A percentile compares a stretch with the other conserved stretches of the same genome.
These are phyloP conservation scores for Mus spretus DNA, from an alignment of 2,797 vertebrate species.

Conservation along the genomic window DNA sequence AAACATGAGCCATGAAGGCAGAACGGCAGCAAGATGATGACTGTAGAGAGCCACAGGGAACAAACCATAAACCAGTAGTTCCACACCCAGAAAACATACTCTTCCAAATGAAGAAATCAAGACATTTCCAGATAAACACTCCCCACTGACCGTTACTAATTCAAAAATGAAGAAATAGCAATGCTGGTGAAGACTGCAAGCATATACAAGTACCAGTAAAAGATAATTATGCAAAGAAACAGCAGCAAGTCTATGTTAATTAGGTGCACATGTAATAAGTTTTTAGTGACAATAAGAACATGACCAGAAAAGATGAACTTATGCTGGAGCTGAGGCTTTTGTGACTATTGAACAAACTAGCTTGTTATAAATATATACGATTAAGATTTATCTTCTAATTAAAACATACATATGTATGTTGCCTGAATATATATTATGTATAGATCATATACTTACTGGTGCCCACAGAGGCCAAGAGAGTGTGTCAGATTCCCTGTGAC, in stretches of 20 bases:
- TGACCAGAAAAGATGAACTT: not conserved
- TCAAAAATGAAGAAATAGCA: not conserved
- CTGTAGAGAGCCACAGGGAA: not conserved
- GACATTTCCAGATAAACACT: not conserved
- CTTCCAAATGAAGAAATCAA: not conserved
- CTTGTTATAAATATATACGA: not conserved
- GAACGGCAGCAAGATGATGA: not conserved
- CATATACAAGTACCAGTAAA: not conserved
- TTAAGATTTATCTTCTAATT: not conserved
- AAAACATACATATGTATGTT: too few species aligned
- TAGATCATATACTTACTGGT: too few species aligned
- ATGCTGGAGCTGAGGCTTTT: not conserved
- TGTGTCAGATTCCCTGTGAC: too few species aligned
- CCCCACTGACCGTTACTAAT: not conserved
- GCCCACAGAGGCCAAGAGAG: too few species aligned
- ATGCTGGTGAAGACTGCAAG: not conserved
- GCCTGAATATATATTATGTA: too few species aligned
- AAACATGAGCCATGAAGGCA: not conserved
- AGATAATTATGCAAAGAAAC: not conserved
- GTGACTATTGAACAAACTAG: not conserved
- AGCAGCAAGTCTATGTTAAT: not conserved
- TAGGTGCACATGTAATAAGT: too few species aligned
- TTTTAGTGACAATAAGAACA: not conserved
- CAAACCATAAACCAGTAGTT: not conserved
- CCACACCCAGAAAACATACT: not conserved